Evolutionary conservation across 2,797 vertebrate genomes (phyloP).

Genomic region (Synanceia verrucosa): DNA sequence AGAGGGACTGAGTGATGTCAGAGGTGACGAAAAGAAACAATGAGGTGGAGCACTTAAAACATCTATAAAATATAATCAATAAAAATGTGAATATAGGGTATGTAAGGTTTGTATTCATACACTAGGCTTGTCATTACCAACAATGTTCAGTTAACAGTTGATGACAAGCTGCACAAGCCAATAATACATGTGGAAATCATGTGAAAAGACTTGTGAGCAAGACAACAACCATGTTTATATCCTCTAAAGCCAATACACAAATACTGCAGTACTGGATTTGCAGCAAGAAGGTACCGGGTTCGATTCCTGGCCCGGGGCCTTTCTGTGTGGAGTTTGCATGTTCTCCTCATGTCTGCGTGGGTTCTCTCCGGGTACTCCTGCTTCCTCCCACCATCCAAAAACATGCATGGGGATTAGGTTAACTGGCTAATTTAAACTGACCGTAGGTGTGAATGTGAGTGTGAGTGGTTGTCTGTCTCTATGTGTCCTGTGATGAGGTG

Average conservation of each 20-base stretch:
- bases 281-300: no score
- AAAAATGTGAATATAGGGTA: not conserved
- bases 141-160: not conserved
- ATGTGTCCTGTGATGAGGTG: no score
- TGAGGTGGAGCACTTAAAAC: not conserved
- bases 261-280: not conserved
- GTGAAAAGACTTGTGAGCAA: slow-evolving; percentile 27
- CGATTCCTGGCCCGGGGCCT: no score
- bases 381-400: no score
- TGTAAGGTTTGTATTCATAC: not conserved
- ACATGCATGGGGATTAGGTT: no score
- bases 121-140: not conserved
- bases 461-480: no score
- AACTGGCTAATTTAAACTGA: no score
- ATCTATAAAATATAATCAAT: no score
- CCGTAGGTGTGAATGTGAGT: no score
- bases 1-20: not conserved
- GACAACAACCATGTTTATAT: slow-evolving; percentile 17
- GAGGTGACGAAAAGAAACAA: not conserved
- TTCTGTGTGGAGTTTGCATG: no score
- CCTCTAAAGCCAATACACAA: slow-evolving; percentile 4
- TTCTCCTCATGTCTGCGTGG: no score
- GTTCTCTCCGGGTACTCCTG: no score
- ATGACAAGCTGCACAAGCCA: not conserved
- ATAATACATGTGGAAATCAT: slow-evolving; percentile 10